phyloP scores from a whole-genome alignment of 2,888 invertebrate genomes.

The Osmoderma eremita region DNA sequence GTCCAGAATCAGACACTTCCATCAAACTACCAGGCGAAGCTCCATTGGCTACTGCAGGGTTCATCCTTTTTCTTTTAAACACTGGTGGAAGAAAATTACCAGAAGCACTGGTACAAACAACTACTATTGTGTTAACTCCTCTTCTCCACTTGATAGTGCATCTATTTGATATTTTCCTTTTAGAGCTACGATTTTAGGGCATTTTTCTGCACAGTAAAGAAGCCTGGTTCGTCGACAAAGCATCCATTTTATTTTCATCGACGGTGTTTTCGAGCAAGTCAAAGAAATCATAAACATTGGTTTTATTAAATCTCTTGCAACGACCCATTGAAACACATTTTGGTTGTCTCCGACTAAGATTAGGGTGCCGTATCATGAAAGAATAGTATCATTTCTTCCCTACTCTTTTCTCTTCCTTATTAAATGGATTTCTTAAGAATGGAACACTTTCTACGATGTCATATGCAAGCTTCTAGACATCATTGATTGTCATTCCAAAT shows the following conservation, averaged over 20 bases:
- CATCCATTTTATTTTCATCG: conserved; percentile 45
- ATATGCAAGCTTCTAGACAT: not conserved
- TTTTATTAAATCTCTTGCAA: conserved; percentile 40
- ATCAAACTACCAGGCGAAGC: not conserved
- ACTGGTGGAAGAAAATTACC: conserved; percentile 49
- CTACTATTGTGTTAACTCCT: conserved; percentile 44
- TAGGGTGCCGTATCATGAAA: conserved; percentile 15
- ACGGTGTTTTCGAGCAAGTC: conserved; percentile 44
- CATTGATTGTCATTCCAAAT: no score
- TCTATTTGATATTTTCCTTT: conserved; percentile 48
- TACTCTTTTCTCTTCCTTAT: conserved; percentile 32
- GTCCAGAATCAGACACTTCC: not conserved
- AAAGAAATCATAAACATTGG: conserved; percentile 47
- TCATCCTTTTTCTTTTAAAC: conserved; percentile 11
- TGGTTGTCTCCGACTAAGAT: not conserved
- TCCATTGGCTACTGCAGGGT: not conserved
- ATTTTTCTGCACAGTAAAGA: conserved; percentile 47
- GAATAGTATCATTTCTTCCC: conserved; percentile 40
- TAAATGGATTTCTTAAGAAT: conserved; percentile 15
- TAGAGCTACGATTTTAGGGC: conserved; percentile 44
- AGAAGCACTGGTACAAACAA: conserved; percentile 45
- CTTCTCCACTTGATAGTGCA: conserved; percentile 48
- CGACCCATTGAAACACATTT: not conserved
- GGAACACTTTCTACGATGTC: not conserved
- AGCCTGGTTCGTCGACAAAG: conserved; percentile 47